Evolutionary conservation across 1,140 invertebrate genomes (phyloP), one percentile per base, ranked within the genome.

Genomic region (Bilobella aurantiaca): DNA sequence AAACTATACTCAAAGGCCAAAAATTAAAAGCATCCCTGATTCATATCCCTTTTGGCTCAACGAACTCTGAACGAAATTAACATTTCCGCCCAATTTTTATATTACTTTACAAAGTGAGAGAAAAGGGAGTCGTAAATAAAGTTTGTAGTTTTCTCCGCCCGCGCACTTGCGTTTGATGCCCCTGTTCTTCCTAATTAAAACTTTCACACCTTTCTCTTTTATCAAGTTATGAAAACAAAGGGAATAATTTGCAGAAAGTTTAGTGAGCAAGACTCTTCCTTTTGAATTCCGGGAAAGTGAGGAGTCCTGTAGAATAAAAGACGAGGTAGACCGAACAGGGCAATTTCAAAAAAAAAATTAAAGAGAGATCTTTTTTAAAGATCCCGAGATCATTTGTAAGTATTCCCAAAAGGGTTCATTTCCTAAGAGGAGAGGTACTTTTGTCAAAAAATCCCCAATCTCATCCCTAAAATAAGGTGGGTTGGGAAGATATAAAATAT

Each of bases 161-260:
- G 14, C 23, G 23, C n/a, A n/a, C n/a, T 53, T 53, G 14, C 23
- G 14, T 53, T 23, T 53, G 14, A 12, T 53, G 14, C 23, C 49
- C 23, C 14, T 53, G 49, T 23, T 53, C 49, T 53, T 53, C 49
- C 49, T 53, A 53, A 53, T 53, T 53, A 53, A 53, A 53, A 53
- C 49, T 53, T 53, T 53, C 49, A 53, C 49, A 53, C 49, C 49
- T 53, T 23, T 14, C 23, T 53, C 34, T 53, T 16, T 53, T 23
- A 12, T 53, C 49, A 53, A 53, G 12, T 53, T 53, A 53, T 53
- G 49, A 53, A 53, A 53, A 53, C 49, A 53, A 53, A 53, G 49
- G 49, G 49, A 53, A 53, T 53, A 23, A 53, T 8, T 8, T 23
- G 5, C 21, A 53, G 12, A 53, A 53, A n/a, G n/a, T n/a, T n/a